Conservation (phyloP, 2,888 invertebrate genomes). For the Ectemnius lituratus region DNA sequence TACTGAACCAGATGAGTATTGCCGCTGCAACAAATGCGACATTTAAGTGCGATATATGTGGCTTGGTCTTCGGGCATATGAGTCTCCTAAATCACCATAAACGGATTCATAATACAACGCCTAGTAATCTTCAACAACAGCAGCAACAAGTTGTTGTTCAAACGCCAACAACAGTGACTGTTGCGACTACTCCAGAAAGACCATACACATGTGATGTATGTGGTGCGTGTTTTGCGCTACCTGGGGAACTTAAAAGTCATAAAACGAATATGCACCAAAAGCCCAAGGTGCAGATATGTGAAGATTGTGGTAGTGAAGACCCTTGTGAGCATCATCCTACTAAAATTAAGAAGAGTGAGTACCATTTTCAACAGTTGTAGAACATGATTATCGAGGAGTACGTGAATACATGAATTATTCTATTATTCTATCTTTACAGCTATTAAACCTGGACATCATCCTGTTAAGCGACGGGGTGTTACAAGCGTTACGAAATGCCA, state of each 20-base stretch:
- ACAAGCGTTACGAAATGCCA: conserved; percentile 92
- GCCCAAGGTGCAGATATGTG: conserved; percentile 75
- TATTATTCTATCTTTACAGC: conserved; percentile 59
- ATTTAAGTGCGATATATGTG: conserved; percentile 93
- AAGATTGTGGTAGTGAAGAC: conserved; percentile 76
- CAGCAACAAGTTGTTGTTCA: conserved; percentile 78
- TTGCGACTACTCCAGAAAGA: conserved; percentile 75
- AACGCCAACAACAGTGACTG: conserved; percentile 76
- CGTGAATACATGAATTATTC: not conserved
- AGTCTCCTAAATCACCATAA: conserved; percentile 92
- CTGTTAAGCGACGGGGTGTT: conserved; percentile 90
- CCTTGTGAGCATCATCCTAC: conserved; percentile 77
- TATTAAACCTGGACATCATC: conserved; percentile 81
- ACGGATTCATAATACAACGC: conserved; percentile 84
- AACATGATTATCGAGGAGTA: too few relatives aligned
- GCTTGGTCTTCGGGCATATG: conserved; percentile 90
- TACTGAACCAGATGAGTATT: conserved; percentile 92
- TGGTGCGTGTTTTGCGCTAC: conserved; percentile 77
- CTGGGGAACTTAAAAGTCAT: conserved; percentile 78
- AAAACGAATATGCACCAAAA: conserved; percentile 78
- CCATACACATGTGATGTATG: conserved; percentile 79
- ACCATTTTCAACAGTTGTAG: not conserved
- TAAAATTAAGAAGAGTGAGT: conserved; percentile 76
- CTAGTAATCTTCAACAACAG: conserved; percentile 73
- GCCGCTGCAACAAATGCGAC: conserved; percentile 86